Evolutionary conservation across 2,113 vertebrate genomes (phyloP), one percentile per base, ranked within the genome.

Genomic region (Salvator merianae): DNA sequence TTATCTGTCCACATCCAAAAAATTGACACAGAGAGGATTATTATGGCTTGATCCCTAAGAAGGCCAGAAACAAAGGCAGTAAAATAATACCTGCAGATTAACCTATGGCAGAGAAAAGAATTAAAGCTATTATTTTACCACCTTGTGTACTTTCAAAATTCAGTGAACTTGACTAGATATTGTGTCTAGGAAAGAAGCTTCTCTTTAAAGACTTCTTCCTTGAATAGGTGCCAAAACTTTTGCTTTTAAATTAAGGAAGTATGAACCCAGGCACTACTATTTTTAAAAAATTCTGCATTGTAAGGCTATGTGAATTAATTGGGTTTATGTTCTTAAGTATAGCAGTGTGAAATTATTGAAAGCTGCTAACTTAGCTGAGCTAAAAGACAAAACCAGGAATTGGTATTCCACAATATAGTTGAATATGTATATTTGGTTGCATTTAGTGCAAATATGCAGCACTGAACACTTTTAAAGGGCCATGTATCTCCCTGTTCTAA

Each of bases 111-210:
- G 26, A 43, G 40, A 84, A 24, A 73, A n/a, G 68, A 73, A 50
- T 73, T 59, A 79, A 34, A 78, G 76, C n/a, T 71, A 79, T 85
- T 79, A 63, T 65, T 55, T 73, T 85, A 79, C 55, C 36, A 16
- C 77, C n/a, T 85, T 78, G 82, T 68, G 72, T 66, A 16, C 72
- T 50, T 3, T 79, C 53, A 79, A 50, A 65, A 72, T 79, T 34
- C 40, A 79, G 68, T 20, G 47, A 78, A 84, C 34, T 28, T 47
- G n/a, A 72, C 36, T 34, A 22, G 22, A 4, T 78, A 65, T 72
- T 32, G 62, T 78, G 24, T 2, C 8, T 34, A 24, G 32, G 63
- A 59, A 63, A n/a, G 13, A 36, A 12, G 1, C 36, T 79, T 8
- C 4, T 14, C 30, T 84, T 84, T 72, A 47, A 70, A 36, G 55